A percentile compares a stretch with the other conserved stretches of the same genome.
These are phyloP conservation scores for Alligator sinensis DNA, from an alignment of 2,113 vertebrate species.

Conservation along the genomic window DNA sequence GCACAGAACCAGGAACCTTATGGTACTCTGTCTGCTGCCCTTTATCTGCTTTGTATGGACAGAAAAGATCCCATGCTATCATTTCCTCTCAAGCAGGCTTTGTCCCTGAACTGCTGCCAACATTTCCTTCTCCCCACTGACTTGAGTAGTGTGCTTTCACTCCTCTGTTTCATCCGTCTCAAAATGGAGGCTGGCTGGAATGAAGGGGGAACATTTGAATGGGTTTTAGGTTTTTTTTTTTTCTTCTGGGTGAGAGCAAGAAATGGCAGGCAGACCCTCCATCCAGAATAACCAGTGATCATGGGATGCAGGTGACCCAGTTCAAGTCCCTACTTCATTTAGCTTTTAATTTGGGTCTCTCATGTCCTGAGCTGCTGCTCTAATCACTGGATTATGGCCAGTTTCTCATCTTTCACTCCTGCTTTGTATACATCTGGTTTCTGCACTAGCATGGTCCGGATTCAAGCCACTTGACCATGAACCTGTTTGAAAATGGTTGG, in stretches of 20 bases:
- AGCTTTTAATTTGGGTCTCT: too few relatives aligned
- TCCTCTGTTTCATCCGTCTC: rapidly evolving
- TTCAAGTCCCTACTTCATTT: too few relatives aligned
- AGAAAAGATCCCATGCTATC: background rate
- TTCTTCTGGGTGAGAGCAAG: background rate
- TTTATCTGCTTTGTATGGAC: background rate
- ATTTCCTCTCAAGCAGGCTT: slow-evolving; percentile 4
- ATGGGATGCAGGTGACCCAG: too few relatives aligned
- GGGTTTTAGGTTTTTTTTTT: background rate
- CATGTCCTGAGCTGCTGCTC: too few relatives aligned
- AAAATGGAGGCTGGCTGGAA: background rate
- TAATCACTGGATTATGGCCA: too few relatives aligned
- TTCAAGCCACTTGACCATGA: too few relatives aligned
- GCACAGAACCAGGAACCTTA: slow-evolving; percentile 27
- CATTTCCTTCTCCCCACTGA: background rate
- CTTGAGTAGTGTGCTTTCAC: background rate
- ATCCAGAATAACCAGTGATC: too few relatives aligned
- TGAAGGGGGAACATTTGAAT: too few relatives aligned
- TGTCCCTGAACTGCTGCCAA: background rate
- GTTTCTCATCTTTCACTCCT: too few relatives aligned
- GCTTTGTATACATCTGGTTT: too few relatives aligned
- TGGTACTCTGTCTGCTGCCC: background rate
- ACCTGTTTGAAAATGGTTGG: too few relatives aligned
- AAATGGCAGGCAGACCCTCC: background rate
- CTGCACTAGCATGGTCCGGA: too few relatives aligned